Evolutionary conservation across 2,888 invertebrate genomes (phyloP).

Genomic region (Cheilosia grossa): DNA sequence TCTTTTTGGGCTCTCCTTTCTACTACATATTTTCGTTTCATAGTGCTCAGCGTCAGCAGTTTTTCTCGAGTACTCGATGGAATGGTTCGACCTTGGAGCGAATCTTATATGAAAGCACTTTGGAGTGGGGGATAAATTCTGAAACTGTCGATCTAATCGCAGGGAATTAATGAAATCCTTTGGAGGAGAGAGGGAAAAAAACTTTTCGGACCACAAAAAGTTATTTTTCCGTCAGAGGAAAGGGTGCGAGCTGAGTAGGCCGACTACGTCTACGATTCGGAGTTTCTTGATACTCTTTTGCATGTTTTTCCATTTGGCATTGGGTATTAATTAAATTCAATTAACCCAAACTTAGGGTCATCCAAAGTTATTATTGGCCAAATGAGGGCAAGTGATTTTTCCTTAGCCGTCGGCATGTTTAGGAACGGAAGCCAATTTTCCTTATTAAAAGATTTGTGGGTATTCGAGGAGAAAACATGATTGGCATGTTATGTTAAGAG

Average conservation of each 20-base stretch:
- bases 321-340: conserved; percentile 65
- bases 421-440: conserved; percentile 33
- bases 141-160: conserved; percentile 52
- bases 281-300: conserved; percentile 21
- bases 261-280: background rate
- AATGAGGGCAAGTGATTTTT: conserved; percentile 48
- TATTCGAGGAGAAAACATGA: conserved; percentile 53
- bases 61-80: conserved; percentile 8
- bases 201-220: conserved; percentile 31
- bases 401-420: background rate
- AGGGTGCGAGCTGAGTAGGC: background rate
- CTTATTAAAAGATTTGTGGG: conserved; percentile 47
- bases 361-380: conserved; percentile 58
- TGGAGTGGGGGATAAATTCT: background rate
- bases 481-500: conserved; percentile 38
- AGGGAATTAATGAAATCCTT: conserved; percentile 37
- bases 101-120: background rate
- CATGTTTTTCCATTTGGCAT: conserved; percentile 59
- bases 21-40: conserved; percentile 10
- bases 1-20: conserved; percentile 8
- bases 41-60: conserved; percentile 23
- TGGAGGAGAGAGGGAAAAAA: conserved; percentile 3
- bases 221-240: background rate
- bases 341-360: conserved; percentile 44
- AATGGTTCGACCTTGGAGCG: conserved; percentile 19